Evolutionary conservation across 2,113 vertebrate species (phyloP).

Genomic region (Scomber colias): DNA sequence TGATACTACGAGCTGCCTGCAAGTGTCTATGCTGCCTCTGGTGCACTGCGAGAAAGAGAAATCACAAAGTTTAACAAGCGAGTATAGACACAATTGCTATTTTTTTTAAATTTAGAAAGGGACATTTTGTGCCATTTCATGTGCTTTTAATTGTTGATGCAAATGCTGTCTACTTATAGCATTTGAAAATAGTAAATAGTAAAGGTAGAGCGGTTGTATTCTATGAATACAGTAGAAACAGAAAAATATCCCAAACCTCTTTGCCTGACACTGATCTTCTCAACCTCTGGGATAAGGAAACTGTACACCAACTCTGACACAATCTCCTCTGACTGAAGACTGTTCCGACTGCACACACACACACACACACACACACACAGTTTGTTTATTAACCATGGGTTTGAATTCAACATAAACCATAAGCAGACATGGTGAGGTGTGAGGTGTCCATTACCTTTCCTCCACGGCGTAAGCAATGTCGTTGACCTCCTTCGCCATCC

Average conservation of each 20-base stretch:
- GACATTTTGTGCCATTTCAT: neutral
- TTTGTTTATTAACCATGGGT: neutral
- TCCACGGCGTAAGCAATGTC: constrained; percentile 90
- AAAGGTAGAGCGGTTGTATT: neutral
- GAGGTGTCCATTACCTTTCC: constrained; percentile 78
- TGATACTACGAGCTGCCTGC: constrained; percentile 86
- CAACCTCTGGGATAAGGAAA: constrained; percentile 93
- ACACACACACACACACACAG: neutral
- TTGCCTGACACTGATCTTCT: constrained; percentile 87
- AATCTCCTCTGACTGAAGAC: constrained; percentile 93
- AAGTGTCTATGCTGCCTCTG: constrained; percentile 89
- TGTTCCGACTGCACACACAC: constrained; percentile 79
- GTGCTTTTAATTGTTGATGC: neutral
- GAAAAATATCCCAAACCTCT: constrained; percentile 85
- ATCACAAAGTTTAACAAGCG: neutral
- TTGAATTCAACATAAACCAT: neutral
- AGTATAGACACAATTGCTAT: neutral
- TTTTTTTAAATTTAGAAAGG: neutral
- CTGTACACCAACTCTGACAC: constrained; percentile 94
- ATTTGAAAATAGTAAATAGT: neutral
- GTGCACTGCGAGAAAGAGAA: constrained; percentile 82
- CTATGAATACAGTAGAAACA: neutral
- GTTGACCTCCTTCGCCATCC: constrained; percentile 89
- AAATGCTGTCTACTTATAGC: neutral
- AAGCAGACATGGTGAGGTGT: neutral